Evolutionary conservation across 2,797 vertebrate genomes (phyloP), one percentile per base, ranked within the genome.

Genomic region (Poeciliopsis gracilis): DNA sequence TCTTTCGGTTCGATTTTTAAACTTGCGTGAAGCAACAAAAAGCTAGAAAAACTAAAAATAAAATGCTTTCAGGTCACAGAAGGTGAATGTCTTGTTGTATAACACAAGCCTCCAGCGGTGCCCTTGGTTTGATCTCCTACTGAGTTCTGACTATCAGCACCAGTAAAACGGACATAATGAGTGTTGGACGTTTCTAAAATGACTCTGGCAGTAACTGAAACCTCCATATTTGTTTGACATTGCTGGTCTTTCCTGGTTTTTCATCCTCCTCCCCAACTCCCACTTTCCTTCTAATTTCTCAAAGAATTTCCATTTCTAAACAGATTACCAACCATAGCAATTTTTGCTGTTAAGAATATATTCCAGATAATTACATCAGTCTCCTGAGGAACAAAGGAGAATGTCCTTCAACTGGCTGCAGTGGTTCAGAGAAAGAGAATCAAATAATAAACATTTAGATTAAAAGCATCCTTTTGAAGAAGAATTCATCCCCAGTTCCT

Each of bases 121-220:
- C 87, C 85, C 79, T 85, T 89, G 86, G 87, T 90, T 88, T 76
- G 80, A 88, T 86, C 81, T 84, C 92, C 88, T 71, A 82, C 91
- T 80, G 87, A 72, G 86, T 77, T 91, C 74, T 59, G 86, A 87
- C 85, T 84, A 78, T 30, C 67, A 84, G 86, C 87, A 84, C 77
- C 79, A 80, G 74, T 80, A 85, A 88, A 90, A 89, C 78, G 84
- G 76, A 88, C 86, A 89, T 91, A 91, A 94, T 91, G 88, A 91
- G 92, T 84, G 91, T 88, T 83, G 79, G 72, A 77, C 84, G 84
- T 67, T 70, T 89, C 84, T 75, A 86, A 88, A 89, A 80, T 71
- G 2, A 72, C 79, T 75, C 85, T 83, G 88, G 59, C 79, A 5
- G 86, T 63, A 87, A 84, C 78, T 74, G 82, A 77, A 79, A 73